Evolutionary conservation across 2,113 vertebrate genomes (phyloP), one percentile per base, ranked within the genome.

Genomic region (Larimichthys crocea): DNA sequence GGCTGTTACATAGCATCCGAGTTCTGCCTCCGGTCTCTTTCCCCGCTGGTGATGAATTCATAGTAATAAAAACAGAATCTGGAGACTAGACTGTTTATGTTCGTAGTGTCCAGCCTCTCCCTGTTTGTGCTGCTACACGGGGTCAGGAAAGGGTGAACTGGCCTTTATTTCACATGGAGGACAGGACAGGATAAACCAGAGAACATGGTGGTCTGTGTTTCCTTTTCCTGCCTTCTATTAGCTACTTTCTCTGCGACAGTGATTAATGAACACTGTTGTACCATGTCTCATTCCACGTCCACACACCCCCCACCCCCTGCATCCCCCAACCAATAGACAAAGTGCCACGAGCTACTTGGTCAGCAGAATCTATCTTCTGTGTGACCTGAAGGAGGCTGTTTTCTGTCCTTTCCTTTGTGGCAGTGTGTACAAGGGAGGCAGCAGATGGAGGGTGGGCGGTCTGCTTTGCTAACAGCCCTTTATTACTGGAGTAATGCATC

Each of bases 231-330:
- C 72, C 61, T 61, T 83, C 76, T 83, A 80, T 86, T 86, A 79
- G 66, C 70, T 35, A 76, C 82, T 89, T 88, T 85, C 82, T 19
- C 84, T 56, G 42, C 7, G 90, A 95, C 92, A 93, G 72, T 93
- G 92, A 95, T 93, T 88, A 92, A 94, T 93, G 92, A 76, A 89
- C 82, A 75, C 82, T 50, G 80, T 87, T 62, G 82, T 66, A 63
- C 31, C 63, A 59, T 16, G 76, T 90, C 87, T 86, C 81, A 74
- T 74, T 85, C 73, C 76, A 69, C 73, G 77, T 78, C 72, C 29
- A 56, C 35, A 40, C 35, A 6, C 7, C 31, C 12, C 12, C 57
- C 74, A 61, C 69, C 22, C 16, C 52, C 79, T 56, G 20, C 69
- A 31, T 61, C 46, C 11, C 57, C 53, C 62, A 12, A 62, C 82